phyloP scores from a whole-genome alignment of 2,888 invertebrate species.

The Chrysolina oricalcia region DNA sequence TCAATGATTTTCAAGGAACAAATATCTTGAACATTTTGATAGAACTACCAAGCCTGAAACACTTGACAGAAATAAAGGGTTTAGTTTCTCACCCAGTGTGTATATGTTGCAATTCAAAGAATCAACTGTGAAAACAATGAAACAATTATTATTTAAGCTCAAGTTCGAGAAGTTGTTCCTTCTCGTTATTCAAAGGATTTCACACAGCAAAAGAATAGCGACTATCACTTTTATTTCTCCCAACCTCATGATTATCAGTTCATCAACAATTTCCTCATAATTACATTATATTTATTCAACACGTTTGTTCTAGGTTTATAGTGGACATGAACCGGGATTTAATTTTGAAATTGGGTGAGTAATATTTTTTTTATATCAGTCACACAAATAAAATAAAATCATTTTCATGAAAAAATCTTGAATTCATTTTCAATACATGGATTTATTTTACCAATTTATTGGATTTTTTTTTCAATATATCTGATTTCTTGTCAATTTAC shows the following conservation, averaged over 20 bases:
- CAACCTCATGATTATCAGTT: not conserved
- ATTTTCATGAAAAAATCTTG: too few species aligned
- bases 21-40: too few species aligned
- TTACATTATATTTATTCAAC: not conserved
- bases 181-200: not conserved
- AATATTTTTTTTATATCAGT: not conserved
- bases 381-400: too few species aligned
- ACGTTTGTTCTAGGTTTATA: conserved; percentile 27
- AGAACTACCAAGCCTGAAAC: too few species aligned
- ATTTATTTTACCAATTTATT: too few species aligned
- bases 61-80: too few species aligned
- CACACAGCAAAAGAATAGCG: conserved; percentile 10
- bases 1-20: too few species aligned
- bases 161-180: not conserved
- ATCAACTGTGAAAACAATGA: not conserved
- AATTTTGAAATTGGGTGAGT: conserved; percentile 13
- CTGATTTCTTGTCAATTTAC: too few species aligned
- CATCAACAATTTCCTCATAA: not conserved
- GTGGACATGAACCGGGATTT: conserved; percentile 21
- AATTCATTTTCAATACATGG: too few species aligned
- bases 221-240: conserved; percentile 17
- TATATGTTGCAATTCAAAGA: not conserved
- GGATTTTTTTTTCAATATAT: too few species aligned
- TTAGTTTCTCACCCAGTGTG: not conserved
- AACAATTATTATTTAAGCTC: not conserved